Evolutionary conservation across 2,888 invertebrate genomes (phyloP).

Genomic region (Cheilosia scutellata): DNA sequence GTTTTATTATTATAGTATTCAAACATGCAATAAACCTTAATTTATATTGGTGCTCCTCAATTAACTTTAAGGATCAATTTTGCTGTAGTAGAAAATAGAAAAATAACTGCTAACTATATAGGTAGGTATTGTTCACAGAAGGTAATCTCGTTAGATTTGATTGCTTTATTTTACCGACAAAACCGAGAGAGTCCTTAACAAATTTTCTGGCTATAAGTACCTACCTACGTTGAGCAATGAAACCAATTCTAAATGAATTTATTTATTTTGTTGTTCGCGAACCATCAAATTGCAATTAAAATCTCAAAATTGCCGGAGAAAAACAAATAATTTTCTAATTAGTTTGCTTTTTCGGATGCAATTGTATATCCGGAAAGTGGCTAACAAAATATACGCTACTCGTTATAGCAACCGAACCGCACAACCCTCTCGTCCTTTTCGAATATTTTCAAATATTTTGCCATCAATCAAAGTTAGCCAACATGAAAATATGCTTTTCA

Average conservation of each 20-base stretch:
- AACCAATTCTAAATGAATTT: constrained; percentile 68
- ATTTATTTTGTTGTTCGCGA: constrained; percentile 69
- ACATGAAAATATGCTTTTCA: constrained; percentile 64
- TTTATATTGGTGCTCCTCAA: too few species aligned
- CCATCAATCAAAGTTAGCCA: constrained; percentile 73
- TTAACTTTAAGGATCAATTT: too few species aligned
- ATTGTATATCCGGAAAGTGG: constrained; percentile 48
- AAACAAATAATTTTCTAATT: constrained; percentile 77
- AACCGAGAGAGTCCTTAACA: constrained; percentile 28
- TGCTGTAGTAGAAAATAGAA: too few species aligned
- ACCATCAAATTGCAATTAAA: constrained; percentile 76
- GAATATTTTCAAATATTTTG: constrained; percentile 71
- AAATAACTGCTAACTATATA: too few species aligned
- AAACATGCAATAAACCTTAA: too few species aligned
- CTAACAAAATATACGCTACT: constrained; percentile 25
- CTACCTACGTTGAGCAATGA: constrained; percentile 20
- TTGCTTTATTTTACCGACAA: constrained; percentile 28
- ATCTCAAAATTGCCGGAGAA: constrained; percentile 72
- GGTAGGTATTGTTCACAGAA: constrained; percentile 5
- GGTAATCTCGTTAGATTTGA: constrained; percentile 42
- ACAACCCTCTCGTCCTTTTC: constrained; percentile 55
- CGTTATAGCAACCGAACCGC: constrained; percentile 40
- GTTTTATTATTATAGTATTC: too few species aligned
- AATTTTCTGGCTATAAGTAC: constrained; percentile 46
- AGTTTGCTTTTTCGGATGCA: constrained; percentile 69